Evolutionary conservation across 2,113 vertebrate species (phyloP).

Genomic region (Hemibagrus wyckioides): DNA sequence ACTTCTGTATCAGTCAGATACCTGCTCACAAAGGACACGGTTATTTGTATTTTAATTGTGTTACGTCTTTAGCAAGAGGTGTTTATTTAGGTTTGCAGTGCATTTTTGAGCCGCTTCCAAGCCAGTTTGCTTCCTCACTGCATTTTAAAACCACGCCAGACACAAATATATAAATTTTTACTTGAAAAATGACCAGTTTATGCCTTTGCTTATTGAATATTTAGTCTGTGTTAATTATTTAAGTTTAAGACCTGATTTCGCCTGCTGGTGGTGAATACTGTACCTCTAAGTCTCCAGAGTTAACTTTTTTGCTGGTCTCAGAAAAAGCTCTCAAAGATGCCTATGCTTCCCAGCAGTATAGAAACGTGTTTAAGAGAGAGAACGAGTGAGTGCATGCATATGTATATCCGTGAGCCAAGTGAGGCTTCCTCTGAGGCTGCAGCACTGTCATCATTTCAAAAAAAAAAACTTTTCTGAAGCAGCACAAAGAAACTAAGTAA

Average conservation of each 20-base stretch:
- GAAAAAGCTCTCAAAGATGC: not conserved
- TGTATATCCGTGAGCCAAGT: conserved; percentile 42
- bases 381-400: not conserved
- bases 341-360: not conserved
- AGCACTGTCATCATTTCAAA: conserved; percentile 62
- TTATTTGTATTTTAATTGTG: not conserved
- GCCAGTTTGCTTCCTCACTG: not conserved
- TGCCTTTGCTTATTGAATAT: not conserved
- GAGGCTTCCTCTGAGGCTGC: conserved; percentile 60
- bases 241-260: not conserved
- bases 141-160: not conserved
- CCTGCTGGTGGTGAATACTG: not conserved
- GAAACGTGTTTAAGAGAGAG: not conserved
- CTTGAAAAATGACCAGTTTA: not conserved
- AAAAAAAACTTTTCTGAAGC: conserved; percentile 49
- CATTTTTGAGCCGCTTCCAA: not conserved
- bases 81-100: not conserved
- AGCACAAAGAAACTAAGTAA: conserved; percentile 53
- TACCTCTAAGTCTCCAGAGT: not conserved
- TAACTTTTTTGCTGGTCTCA: not conserved
- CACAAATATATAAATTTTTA: not conserved
- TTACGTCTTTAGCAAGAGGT: not conserved
- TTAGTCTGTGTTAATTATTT: conserved; percentile 7
- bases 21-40: not conserved
- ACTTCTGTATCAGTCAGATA: not conserved